Evolutionary conservation across 2,797 vertebrate species (phyloP), one percentile per base, ranked within the genome.

Genomic region (Notoglanidium macrostoma): DNA sequence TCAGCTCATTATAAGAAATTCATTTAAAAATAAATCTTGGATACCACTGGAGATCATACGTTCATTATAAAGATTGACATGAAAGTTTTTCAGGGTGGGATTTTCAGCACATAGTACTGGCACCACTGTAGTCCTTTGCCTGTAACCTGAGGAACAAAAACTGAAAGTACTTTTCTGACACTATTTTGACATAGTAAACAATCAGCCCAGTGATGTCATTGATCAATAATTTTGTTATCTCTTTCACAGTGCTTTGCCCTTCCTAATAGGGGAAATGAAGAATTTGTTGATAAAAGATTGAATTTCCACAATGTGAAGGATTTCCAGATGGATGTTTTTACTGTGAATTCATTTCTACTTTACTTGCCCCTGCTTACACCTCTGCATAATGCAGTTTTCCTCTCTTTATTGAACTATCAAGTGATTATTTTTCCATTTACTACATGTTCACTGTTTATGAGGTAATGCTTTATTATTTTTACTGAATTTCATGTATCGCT

Each of bases 231-330:
- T 2, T 51, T 74, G 3, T 14, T 40, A 26, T 85, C 90, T 92
- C 79, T 87, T 88, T 93, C 86, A n/a, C 95, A 99, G 98, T 99
- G 93, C 95, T 99, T 90, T 99, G 98, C 91, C 98, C 98, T 11
- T 98, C 97, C 84, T 98, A 94, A 91, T 46, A 88, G 78, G 73
- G 54, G 89, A 74, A 63, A 40, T 79, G 86, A 14, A 84, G 74
- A 84, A 83, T 70, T 59, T 19, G 44, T 74, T 40, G 67, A 84
- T 72, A 26, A 54, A 67, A 76, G 59, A 63, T 73, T 76, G 57
- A 32, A 63, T 67, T 85, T 85, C 73, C 40, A 32, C 19, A n/a
- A 44, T 19, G 59, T 19, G 15, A 86, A 83, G 49, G n/a, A 46
- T 83, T 79, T 83, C 83, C 49, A 55, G 21, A 76, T n/a, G 72